Evolutionary conservation across 1,140 invertebrate genomes (phyloP).

Genomic region (Drosophila prosaltans): DNA sequence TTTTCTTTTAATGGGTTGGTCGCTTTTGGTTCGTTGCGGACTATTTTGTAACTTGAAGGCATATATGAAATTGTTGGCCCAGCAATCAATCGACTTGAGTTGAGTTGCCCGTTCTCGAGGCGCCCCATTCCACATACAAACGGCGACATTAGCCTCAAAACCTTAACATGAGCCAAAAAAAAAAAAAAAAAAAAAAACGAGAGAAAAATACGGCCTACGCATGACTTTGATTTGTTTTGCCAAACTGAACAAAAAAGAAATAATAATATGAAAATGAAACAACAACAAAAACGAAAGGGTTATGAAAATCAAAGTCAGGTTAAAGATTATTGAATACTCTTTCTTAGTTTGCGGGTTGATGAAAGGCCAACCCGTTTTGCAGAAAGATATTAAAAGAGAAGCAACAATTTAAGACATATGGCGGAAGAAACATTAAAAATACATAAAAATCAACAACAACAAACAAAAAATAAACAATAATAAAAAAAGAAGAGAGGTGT

Average conservation of each 20-base stretch:
- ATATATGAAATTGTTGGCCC: slow-evolving; percentile 35
- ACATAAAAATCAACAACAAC: not conserved
- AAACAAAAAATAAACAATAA: not conserved
- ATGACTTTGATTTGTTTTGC: slow-evolving; percentile 50
- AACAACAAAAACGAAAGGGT: not conserved
- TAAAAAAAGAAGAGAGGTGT: too few relatives aligned
- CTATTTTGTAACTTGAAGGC: slow-evolving; percentile 51
- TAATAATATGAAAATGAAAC: not conserved
- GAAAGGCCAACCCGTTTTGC: not conserved
- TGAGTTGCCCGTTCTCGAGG: slow-evolving; percentile 3
- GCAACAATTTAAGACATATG: not conserved
- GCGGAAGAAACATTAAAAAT: not conserved
- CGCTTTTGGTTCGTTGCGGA: slow-evolving; percentile 25
- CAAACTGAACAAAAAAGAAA: slow-evolving; percentile 1
- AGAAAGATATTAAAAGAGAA: not conserved
- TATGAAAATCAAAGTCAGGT: not conserved
- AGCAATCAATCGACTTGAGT: slow-evolving; percentile 6
- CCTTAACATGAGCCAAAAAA: slow-evolving; percentile 52
- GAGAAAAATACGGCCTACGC: slow-evolving; percentile 57
- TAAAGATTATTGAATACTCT: slow-evolving; percentile 9
- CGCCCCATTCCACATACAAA: slow-evolving; percentile 52
- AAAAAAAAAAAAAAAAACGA: slow-evolving; percentile 39
- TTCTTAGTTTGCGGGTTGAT: not conserved
- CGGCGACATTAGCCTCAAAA: slow-evolving; percentile 72
- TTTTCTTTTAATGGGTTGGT: slow-evolving; percentile 37